Base-by-base conservation (phyloP, 2,888 invertebrate genomes). In the Caenorhabditis sulstoni region DNA sequence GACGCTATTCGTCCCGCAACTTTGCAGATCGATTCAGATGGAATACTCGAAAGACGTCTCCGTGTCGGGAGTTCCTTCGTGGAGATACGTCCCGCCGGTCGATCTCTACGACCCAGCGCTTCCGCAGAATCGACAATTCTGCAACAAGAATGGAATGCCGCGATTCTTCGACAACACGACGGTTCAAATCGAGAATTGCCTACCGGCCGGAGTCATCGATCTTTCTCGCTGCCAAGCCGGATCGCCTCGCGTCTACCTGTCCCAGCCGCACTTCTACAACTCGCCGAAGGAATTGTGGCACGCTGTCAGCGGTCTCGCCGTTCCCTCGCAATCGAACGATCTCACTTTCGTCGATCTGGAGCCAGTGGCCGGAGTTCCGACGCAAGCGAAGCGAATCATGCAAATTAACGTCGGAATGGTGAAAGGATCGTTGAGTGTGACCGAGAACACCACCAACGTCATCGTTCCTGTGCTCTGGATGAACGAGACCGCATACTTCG, bases 391-490 rank as follows among this genome's bases (percentile, higher is more conserved):
- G 44, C 53, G 85, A 47, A 80, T 85, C 37, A 86, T 87, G 79
- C 89, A 90, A 64, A 79, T 89, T 47, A 89, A 88, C 65, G 71
- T 89, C 18, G 89, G 88, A 58, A 83, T 89, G 81, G 62, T 84
- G 12, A 85, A 85, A 20, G 88, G 89, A 52, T 83, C 81, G 41
- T 61, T 89, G 18, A 59, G 55, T 1, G 45, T 81, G n/a, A 70
- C 76, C 12, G 62, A 65, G 14, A 83, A 83, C 45, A 83, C 81
- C 35, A 64, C 53, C 11, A 81, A 81, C 50, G 67, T 83, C 39
- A 85, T 86, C 45, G 68, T 89, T 29, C 89, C 89, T 7, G 83
- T 89, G 22, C 76, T 89, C 44, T 89, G 89, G 89, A 83, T 89
- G 75, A 89, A 89, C 65, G 89, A 89, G 68, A 86, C 88, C 14